Conservation (phyloP, 2,113 vertebrate species). For the Nycticryphes semicollaris region DNA sequence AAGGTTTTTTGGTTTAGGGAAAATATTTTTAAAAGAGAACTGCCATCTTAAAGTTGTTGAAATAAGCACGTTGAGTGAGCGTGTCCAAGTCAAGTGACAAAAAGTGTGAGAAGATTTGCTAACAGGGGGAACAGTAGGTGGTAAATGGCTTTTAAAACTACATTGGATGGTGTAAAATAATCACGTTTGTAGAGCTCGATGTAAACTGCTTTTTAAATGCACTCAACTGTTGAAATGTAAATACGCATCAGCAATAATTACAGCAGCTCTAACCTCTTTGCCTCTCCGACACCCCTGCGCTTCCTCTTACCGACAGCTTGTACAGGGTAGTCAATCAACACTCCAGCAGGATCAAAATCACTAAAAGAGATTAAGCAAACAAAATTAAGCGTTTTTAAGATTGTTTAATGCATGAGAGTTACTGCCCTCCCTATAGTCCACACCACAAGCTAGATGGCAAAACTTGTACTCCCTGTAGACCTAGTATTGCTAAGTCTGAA, state of each 20-base stretch:
- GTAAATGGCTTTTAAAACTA: not conserved
- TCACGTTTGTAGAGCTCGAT: not conserved
- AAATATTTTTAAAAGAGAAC: not conserved
- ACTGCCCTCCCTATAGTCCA: accelerated
- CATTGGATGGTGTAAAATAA: not conserved
- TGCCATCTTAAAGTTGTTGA: not conserved
- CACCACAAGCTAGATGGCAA: not conserved
- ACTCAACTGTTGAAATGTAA: not conserved
- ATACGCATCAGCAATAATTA: not conserved
- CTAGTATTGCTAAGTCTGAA: too few species aligned
- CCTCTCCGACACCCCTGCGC: not conserved
- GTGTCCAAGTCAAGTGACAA: not conserved
- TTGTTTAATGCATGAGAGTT: not conserved
- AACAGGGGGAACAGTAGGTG: not conserved
- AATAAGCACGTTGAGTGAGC: not conserved
- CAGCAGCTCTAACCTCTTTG: not conserved
- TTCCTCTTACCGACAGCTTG: not conserved
- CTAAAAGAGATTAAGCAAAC: not conserved
- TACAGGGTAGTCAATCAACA: not conserved
- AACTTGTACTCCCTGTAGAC: not conserved
- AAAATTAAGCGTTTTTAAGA: not conserved
- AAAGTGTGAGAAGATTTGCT: not conserved
- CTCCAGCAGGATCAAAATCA: not conserved
- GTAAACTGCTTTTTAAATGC: not conserved
- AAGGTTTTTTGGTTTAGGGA: not conserved